Evolutionary conservation across 1,140 invertebrate genomes (phyloP).

Genomic region (Leptinotarsa lineolata): DNA sequence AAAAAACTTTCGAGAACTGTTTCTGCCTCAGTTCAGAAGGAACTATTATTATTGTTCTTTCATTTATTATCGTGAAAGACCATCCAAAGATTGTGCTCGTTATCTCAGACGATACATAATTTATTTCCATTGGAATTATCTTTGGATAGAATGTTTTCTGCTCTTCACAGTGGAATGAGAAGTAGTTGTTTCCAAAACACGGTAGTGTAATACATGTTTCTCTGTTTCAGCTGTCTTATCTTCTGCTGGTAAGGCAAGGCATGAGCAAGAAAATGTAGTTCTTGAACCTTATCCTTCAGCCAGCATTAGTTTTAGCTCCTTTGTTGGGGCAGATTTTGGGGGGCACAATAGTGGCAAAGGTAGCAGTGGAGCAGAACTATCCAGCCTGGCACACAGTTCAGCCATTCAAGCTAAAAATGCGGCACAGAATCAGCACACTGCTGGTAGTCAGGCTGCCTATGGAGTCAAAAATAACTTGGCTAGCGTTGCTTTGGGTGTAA

Average conservation of each 20-base stretch:
- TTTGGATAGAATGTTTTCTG: no score
- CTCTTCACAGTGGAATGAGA: no score
- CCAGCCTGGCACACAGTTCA: constrained; percentile 43
- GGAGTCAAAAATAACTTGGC: constrained; percentile 44
- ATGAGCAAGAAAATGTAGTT: constrained; percentile 31
- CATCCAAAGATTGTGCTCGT: no score
- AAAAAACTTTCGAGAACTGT: no score
- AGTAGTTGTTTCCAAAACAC: no score
- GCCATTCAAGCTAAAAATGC: constrained; percentile 45
- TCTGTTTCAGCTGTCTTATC: constrained; percentile 20
- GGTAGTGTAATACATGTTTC: not conserved
- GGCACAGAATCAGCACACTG: constrained; percentile 43
- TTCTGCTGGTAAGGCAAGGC: constrained; percentile 5
- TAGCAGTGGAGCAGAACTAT: constrained; percentile 38
- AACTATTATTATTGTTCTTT: no score
- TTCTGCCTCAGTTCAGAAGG: no score
- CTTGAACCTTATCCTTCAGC: constrained; percentile 32
- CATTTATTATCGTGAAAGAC: no score
- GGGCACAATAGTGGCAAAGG: not conserved
- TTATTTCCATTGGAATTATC: no score
- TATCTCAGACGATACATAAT: no score
- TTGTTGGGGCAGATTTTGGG: constrained; percentile 16
- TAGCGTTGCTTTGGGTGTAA: constrained; percentile 43
- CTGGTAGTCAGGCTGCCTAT: constrained; percentile 46
- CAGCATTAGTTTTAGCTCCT: constrained; percentile 20